phyloP scores from a whole-genome alignment of 2,888 invertebrate genomes.

The Drosophila ustulata region DNA sequence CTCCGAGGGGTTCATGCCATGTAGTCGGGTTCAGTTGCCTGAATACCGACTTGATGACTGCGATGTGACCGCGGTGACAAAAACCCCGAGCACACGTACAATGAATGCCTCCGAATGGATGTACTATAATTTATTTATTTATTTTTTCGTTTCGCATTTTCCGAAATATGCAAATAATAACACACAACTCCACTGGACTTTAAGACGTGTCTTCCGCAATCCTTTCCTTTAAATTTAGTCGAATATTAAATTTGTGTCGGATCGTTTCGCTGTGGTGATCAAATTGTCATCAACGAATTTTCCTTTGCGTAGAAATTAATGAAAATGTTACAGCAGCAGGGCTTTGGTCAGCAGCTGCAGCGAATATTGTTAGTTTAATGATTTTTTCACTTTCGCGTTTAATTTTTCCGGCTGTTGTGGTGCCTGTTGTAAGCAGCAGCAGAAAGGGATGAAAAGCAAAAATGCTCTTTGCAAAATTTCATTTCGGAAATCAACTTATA shows the following conservation, averaged over 20 bases:
- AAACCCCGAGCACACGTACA: slow-evolving; percentile 20
- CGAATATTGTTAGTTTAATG: slow-evolving; percentile 27
- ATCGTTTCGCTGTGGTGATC: neutral
- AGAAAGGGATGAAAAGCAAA: slow-evolving; percentile 34
- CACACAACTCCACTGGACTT: neutral
- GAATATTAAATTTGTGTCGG: neutral
- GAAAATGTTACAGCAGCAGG: neutral
- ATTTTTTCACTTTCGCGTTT: slow-evolving; percentile 45
- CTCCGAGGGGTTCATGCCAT: slow-evolving; percentile 39
- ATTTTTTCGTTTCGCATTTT: neutral
- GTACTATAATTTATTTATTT: slow-evolving; percentile 11
- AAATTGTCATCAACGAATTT: neutral
- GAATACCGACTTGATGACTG: slow-evolving; percentile 48
- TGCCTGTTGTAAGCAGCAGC: slow-evolving; percentile 3
- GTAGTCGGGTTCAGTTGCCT: slow-evolving; percentile 19
- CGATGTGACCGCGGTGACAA: slow-evolving; percentile 55
- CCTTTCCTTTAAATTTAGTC: neutral
- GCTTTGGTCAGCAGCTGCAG: neutral
- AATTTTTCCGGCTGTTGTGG: slow-evolving; percentile 16
- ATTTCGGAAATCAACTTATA: slow-evolving; percentile 76
- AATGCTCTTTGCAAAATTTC: slow-evolving; percentile 64
- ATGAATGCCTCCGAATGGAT: slow-evolving; percentile 16
- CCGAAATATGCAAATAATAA: slow-evolving; percentile 1
- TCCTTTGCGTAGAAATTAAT: neutral
- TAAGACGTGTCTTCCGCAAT: neutral